These are phyloP conservation scores for Vollenhovia emeryi DNA, from an alignment of 1,140 invertebrate genomes.

Conservation along the genomic window DNA sequence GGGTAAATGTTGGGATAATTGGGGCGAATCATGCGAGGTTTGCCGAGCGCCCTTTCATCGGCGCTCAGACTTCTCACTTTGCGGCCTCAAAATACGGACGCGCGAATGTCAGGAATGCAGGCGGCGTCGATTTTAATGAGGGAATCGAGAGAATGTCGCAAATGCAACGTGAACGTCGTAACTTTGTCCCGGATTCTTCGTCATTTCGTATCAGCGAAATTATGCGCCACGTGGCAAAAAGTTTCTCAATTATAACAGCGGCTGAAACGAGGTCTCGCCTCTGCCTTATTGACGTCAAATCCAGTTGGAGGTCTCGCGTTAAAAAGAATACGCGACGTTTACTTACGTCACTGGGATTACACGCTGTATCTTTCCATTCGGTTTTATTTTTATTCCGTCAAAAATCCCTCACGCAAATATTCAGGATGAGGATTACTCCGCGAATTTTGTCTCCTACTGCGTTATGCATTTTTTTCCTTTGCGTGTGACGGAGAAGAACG, in stretches of 20 bases:
- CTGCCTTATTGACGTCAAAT: not conserved
- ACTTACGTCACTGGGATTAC: not conserved
- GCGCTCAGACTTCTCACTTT: conserved; percentile 26
- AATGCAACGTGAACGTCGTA: not conserved
- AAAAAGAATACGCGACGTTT: not conserved
- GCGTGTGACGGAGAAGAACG: not conserved
- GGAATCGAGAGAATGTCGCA: not conserved
- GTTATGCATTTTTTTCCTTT: no score
- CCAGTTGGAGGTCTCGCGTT: not conserved
- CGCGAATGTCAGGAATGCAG: conserved; percentile 7
- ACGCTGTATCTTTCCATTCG: not conserved
- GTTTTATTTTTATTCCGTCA: conserved; percentile 15
- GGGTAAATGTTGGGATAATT: conserved; percentile 69
- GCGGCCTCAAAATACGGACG: not conserved
- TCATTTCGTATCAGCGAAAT: not conserved
- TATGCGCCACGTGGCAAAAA: no score
- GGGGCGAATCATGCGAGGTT: conserved; percentile 70
- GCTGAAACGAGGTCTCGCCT: not conserved
- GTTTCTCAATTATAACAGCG: not conserved
- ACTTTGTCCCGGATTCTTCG: not conserved
- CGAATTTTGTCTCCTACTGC: not conserved
- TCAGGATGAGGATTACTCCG: not conserved
- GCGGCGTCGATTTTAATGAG: conserved; percentile 27
- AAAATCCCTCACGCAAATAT: conserved; percentile 9
- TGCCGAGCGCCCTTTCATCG: conserved; percentile 64